A percentile compares a stretch with the other conserved stretches of the same genome.
Conservation (phyloP, 35 echinoderm and acorn worm species). For the Heliocidaris erythrogramma region DNA sequence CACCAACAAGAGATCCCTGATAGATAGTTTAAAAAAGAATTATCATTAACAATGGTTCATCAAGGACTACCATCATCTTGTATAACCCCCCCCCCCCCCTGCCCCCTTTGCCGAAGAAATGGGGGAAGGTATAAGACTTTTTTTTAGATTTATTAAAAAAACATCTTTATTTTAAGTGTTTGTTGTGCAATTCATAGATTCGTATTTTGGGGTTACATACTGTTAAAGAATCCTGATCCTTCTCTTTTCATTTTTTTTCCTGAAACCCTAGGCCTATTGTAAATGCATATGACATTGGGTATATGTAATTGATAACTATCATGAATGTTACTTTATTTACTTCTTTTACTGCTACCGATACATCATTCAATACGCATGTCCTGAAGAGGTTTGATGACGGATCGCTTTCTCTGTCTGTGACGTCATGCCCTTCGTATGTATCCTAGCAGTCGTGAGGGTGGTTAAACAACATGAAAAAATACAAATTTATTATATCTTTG, state of each 20-base stretch:
- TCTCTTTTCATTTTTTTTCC: too few relatives aligned
- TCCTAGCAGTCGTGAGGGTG: too few relatives aligned
- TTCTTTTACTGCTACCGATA: neutral
- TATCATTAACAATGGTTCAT: neutral
- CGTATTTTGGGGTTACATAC: neutral
- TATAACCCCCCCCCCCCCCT: too few relatives aligned
- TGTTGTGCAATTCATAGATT: neutral
- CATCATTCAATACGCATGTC: neutral
- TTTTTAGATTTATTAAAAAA: neutral
- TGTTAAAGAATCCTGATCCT: too few relatives aligned
- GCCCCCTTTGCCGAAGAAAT: too few relatives aligned
- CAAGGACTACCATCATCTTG: neutral
- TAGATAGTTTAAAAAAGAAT: neutral
- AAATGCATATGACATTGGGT: too few relatives aligned
- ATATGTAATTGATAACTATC: too few relatives aligned
- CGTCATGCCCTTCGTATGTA: neutral
- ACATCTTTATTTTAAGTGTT: too few relatives aligned
- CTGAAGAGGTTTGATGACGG: neutral
- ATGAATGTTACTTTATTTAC: neutral
- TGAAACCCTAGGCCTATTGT: too few relatives aligned
- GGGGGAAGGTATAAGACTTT: neutral
- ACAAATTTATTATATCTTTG: too few relatives aligned
- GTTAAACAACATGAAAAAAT: too few relatives aligned
- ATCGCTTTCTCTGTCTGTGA: neutral
- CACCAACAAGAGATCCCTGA: conserved; percentile 76